Evolutionary conservation across 1,140 invertebrate genomes (phyloP), one percentile per base, ranked within the genome.

Genomic region (Radopholus similis): DNA sequence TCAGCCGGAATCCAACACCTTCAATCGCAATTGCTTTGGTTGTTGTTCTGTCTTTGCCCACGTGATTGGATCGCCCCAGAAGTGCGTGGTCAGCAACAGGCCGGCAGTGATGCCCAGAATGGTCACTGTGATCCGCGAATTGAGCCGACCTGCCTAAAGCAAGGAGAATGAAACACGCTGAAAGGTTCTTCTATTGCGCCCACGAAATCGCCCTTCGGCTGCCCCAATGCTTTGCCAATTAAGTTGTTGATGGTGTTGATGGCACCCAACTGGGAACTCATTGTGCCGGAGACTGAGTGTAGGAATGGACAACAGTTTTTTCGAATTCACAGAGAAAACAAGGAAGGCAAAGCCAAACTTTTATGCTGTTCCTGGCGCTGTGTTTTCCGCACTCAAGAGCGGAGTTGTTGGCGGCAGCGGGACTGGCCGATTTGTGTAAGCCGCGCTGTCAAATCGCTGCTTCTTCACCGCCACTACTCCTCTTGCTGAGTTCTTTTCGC

Each of bases 51-150:
- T 1, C 23, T n/a, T 28, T n/a, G 11, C 13, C 57, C 78, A 78
- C n/a, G 79, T 82, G 26, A 81, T 82, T 18, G 79, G 79, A 57
- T 81, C 74, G 30, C 79, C 79, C 81, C 81, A 82, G 57, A 81
- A 81, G 42, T 82, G 80, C n/a, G 72, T 77, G 15, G 70, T 72
- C 18, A 82, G 49, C 11, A 81, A 42, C 34, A 81, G 57, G 40
- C 64, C 78, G 21, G 79, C 66, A 30, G 71, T 70, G 23, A 81
- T 30, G 15, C 79, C 73, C 21, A 81, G 65, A 26, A 81, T 67
- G 38, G 60, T 58, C 32, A 82, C 79, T 30, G 79, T 81, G 34
- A 77, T 53, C 54, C 78, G 64, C 15, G 76, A 76, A 44, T 81
- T 82, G 9, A 81, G 54, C 35, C 79, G 80, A 54, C 80, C 78